Evolutionary conservation across 2,797 vertebrate species (phyloP).

Genomic region (Sarcoramphus papa): DNA sequence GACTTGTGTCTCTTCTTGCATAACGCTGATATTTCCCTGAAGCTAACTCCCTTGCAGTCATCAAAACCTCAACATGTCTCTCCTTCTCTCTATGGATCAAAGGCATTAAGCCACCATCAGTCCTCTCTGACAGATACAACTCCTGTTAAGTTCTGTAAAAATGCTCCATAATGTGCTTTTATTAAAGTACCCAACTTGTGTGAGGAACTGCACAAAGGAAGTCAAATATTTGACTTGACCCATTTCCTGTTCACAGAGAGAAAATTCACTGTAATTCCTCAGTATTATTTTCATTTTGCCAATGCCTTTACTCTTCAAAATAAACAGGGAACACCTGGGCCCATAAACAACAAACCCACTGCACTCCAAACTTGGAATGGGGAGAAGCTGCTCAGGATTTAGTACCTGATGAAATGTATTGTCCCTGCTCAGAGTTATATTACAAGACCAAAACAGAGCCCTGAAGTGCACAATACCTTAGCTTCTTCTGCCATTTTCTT

Average conservation of each 20-base stretch:
- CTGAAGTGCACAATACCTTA: constrained; percentile 75
- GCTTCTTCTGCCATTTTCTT: constrained; percentile 96
- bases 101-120: background rate
- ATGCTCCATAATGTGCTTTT: background rate
- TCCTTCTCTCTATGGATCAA: background rate
- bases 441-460: background rate
- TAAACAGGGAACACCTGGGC: background rate
- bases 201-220: background rate
- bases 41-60: background rate
- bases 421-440: background rate
- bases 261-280: background rate
- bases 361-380: background rate
- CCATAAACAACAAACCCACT: background rate
- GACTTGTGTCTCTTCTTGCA: background rate
- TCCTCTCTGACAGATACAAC: background rate
- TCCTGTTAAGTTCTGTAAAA: background rate
- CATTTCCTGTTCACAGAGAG: background rate
- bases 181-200: background rate
- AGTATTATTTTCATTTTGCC: background rate
- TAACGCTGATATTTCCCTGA: background rate
- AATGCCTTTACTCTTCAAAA: background rate
- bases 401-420: background rate
- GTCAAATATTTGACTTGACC: background rate
- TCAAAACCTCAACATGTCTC: background rate
- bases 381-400: background rate